Conservation (phyloP, 2,888 invertebrate species). For the Heliothis peltigera region DNA sequence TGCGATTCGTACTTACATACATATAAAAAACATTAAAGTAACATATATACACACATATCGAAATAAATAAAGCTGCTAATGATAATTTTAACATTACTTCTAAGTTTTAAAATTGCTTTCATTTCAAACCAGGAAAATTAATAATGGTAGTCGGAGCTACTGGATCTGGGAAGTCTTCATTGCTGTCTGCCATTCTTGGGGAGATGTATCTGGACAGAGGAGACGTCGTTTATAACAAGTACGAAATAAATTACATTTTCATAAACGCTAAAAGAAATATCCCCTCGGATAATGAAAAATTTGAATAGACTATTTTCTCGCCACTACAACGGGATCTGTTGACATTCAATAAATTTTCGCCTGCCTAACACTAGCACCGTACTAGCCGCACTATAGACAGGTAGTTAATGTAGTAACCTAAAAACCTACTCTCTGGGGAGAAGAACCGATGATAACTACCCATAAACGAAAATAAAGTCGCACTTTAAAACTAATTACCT, state of each 20-base stretch:
- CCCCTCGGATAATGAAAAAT: too few species aligned
- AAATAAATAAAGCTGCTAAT: too few species aligned
- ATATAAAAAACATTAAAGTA: too few species aligned
- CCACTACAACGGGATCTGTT: too few species aligned
- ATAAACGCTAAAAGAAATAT: too few species aligned
- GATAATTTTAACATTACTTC: not conserved
- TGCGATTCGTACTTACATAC: too few species aligned
- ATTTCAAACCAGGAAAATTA: conserved; percentile 88
- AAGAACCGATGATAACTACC: conserved; percentile 18
- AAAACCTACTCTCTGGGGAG: conserved; percentile 16
- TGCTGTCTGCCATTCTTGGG: conserved; percentile 93
- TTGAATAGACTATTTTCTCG: too few species aligned
- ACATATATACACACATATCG: too few species aligned
- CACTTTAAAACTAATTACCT: conserved; percentile 46
- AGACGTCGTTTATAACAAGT: conserved; percentile 91
- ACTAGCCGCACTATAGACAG: not conserved
- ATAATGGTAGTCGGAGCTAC: conserved; percentile 94
- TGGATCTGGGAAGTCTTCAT: conserved; percentile 95
- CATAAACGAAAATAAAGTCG: conserved; percentile 27
- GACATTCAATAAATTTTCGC: too few species aligned
- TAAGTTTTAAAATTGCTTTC: conserved; percentile 1
- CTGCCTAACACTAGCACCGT: too few species aligned
- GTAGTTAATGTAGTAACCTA: not conserved
- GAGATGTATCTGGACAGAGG: conserved; percentile 93
- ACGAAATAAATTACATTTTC: conserved; percentile 64